Base-by-base conservation (phyloP, 2,797 vertebrate species). In the Myotis vivesi region DNA sequence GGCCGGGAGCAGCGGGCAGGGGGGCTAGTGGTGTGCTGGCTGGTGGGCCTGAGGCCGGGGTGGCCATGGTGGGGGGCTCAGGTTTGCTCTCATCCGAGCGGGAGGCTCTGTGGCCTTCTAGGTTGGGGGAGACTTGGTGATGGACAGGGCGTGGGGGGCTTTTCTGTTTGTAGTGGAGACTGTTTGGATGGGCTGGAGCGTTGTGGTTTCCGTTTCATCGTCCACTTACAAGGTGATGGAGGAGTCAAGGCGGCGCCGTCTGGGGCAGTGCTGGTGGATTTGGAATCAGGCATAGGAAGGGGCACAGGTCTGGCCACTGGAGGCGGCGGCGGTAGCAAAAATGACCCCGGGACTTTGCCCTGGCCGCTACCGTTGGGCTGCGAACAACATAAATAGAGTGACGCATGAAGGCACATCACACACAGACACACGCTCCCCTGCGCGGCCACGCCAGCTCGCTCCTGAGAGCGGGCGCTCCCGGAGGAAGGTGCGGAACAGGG, bases 241-340 rank as follows among this genome's bases (percentile, higher is more conserved):
- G 99, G 99, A 98, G 99, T 98, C 98, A 98, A 98, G 98, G 99
- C 98, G 99, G 99, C 99, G 99, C 99, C 99, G 95, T 98, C 98
- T 97, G 98, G 98, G 98, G 97, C 98, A 97, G 98, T 97, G 97
- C 98, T 98, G 98, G 98, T 98, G 97, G 98, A 98, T 99, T 99
- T 99, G 99, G 99, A 99, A 98, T 99, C 99, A 98, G 99, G 98
- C 98, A 99, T 99, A 98, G 99, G 99, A 98, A 99, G 99, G 99
- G 99, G 99, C 99, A 99, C 99, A 98, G 99, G 99, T 98, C 99
- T 99, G 98, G 99, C 99, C 99, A 99, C 99, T 98, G 99, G 99
- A 98, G 99, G 99, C 98, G 99, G 99, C 97, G 99, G 99, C 98
- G 99, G 99, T 99, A 99, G 99, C 99, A 99, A 99, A 99, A 99